Evolutionary conservation across 2,888 invertebrate species (phyloP).

Genomic region (Zygogramma bicolorata): DNA sequence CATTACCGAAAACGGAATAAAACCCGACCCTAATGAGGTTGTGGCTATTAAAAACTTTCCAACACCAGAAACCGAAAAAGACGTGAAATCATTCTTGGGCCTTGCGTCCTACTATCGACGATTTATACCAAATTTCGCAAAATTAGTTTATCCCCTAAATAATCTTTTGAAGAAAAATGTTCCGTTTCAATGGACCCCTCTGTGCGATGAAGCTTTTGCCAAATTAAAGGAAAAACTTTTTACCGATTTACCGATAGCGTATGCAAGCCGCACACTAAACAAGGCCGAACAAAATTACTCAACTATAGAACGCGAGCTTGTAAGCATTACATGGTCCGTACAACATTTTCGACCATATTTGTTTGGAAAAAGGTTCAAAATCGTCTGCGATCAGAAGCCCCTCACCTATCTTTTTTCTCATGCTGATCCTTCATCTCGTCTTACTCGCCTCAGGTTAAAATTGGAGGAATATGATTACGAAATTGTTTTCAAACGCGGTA

Average conservation of each 20-base stretch:
- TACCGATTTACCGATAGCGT: constrained; percentile 33
- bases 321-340: not conserved
- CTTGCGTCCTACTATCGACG: not conserved
- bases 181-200: not conserved
- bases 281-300: not conserved
- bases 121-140: constrained; percentile 6
- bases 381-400: not conserved
- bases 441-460: too few relatives aligned
- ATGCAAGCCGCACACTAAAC: constrained; percentile 29
- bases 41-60: not conserved
- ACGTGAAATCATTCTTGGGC: not conserved
- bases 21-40: not conserved
- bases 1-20: constrained; percentile 28
- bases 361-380: not conserved
- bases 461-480: too few relatives aligned
- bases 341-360: not conserved
- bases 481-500: too few relatives aligned
- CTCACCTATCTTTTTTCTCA: not conserved
- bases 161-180: not conserved
- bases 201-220: not conserved
- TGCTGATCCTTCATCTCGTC: too few relatives aligned
- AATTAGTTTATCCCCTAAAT: not conserved
- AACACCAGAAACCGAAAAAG: not conserved
- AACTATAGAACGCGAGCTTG: not conserved
- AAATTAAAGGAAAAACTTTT: not conserved